Base-by-base conservation (phyloP, 2,888 invertebrate species). In the Cataglyphis livida region DNA sequence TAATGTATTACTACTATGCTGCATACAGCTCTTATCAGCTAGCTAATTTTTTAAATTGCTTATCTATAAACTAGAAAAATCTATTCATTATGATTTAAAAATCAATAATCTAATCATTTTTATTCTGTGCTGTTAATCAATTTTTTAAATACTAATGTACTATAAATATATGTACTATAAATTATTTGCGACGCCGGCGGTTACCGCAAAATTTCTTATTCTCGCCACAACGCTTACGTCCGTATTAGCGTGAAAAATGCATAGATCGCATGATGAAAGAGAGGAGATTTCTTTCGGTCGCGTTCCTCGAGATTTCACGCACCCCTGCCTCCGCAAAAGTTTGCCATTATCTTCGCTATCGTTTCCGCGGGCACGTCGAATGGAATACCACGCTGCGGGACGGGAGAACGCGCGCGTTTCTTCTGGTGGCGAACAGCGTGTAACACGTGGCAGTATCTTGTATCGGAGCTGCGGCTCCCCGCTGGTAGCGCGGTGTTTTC, bases 391-490 rank as follows among this genome's bases (percentile, higher is more conserved):
- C 66, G 71, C 51, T 74, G 65, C 61, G 62, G 79, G 75, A 32
- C 64, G 82, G 82, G 83, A 86, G 81, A 81, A 81, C 59, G 41
- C 62, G 82, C 85, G 91, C 91, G 92, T 93, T 93, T 92, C 93
- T 93, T 91, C 92, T 93, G 93, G 94, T 94, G 94, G 94, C 93
- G 93, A 94, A 94, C 94, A 94, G 92, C 94, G 93, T 94, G 94
- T 94, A 93, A 94, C 94, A 94, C 94, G 94, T 94, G 93, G 93
- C 93, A 92, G 93, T 94, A 94, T 94, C 94, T 94, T 94, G 94
- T 94, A 94, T 94, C 94, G 92, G 90, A 88, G 89, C 90, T 89
- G 91, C 90, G 92, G 90, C 91, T 92, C 92, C 93, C 93, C 91
- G 94, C 94, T 93, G 94, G 91, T 93, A 92, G 91, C 93, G 91